Evolutionary conservation across 2,797 vertebrate species (phyloP).

Genomic region (Eupleurogrammus muticus): DNA sequence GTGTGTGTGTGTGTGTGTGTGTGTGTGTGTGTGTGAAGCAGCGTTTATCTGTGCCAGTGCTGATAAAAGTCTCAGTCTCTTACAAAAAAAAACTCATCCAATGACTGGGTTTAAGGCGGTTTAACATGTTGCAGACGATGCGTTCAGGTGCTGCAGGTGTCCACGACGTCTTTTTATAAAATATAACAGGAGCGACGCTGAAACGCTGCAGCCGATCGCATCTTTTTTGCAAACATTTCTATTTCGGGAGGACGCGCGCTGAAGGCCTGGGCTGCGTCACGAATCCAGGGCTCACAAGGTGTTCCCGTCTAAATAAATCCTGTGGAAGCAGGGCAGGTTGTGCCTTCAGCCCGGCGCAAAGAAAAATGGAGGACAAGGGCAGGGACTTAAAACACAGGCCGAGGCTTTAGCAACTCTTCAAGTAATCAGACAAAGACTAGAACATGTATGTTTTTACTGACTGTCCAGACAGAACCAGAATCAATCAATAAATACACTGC

Average conservation of each 20-base stretch:
- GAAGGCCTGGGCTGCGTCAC: constrained; percentile 43
- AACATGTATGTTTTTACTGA: no score
- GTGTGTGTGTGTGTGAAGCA: background rate
- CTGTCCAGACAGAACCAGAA: no score
- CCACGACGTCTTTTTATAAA: no score
- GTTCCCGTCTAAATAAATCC: constrained; percentile 47
- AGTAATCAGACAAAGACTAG: background rate
- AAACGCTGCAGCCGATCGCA: background rate
- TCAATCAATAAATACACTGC: no score
- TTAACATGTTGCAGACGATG: background rate
- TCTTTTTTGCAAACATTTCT: constrained; percentile 25
- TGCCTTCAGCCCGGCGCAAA: constrained; percentile 11
- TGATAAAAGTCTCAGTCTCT: background rate
- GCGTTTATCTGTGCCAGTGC: constrained; percentile 26
- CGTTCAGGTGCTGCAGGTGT: background rate
- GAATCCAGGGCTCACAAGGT: constrained; percentile 42
- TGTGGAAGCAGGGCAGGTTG: constrained; percentile 39
- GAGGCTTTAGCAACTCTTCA: constrained; percentile 5
- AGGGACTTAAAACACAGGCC: constrained; percentile 7
- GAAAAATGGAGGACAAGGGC: constrained; percentile 24
- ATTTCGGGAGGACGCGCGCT: constrained; percentile 43
- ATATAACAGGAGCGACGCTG: background rate
- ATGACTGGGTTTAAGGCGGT: background rate
- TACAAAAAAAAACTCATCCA: background rate
- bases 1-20: constrained; percentile 1